Base-by-base conservation (phyloP, 2,113 vertebrate genomes). In the Poeciliopsis retropinna region DNA sequence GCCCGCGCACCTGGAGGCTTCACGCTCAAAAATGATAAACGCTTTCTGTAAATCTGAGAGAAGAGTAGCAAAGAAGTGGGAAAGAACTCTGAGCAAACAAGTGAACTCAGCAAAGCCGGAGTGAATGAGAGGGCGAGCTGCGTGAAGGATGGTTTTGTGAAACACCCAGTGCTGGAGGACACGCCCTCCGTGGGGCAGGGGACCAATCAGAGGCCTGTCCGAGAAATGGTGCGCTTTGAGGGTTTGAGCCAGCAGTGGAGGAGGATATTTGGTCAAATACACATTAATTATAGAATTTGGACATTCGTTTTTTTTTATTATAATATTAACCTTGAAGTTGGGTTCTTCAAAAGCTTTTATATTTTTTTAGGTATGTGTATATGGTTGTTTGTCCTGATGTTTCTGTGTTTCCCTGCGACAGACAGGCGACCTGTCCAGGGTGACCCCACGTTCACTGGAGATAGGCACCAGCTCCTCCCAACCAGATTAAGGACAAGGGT, bases 131-230 rank as follows among this genome's bases (percentile, higher is more conserved):
- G 32, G n/a, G 1, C 1, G 5, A 32, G 41, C 34, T 25, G 80
- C 82, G 84, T 62, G 84, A 75, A 65, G 25, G 19, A 64, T 74
- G 79, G 9, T 92, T 93, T 92, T 92, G 89, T 89, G 70, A 87
- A 89, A 89, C 87, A 72, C 82, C 70, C 70, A 65, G 80, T 76
- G 77, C 3, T 10, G 0, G 1, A 3, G 29, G 57, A 69, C 78
- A 74, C 89, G 87, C 92, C 92, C 25, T 7, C 14, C 22, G 0
- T 1, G 6, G 0, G 3, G 0, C 5, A 51, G 29, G 0, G 0
- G 73, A 66, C 92, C 91, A 93, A 93, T 92, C 85, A 84, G 79
- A 83, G 37, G 13, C 30, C 85, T 37, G 90, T 92, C 87, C 90
- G 91, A 83, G 73, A 81, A 67, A 62, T 32, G 31, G 65, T 63